Conservation (phyloP, 2,888 invertebrate genomes). For the Xestia c-nigrum region DNA sequence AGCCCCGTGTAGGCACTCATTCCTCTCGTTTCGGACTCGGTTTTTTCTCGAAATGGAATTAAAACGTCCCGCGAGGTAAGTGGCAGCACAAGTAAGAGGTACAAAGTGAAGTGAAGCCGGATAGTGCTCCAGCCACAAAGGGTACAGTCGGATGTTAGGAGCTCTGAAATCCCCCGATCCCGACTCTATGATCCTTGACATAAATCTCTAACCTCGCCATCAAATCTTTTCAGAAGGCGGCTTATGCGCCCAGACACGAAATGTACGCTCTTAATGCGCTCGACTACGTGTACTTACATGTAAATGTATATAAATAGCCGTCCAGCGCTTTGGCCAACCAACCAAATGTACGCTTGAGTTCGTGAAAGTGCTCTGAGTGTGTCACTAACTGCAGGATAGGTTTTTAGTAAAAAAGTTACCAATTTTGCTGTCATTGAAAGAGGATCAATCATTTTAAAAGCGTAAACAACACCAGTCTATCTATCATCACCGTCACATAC, state of each 20-base stretch:
- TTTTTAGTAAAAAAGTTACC: conserved; percentile 7
- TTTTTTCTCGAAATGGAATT: conserved; percentile 87
- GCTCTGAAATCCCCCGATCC: conserved; percentile 89
- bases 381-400: conserved; percentile 16
- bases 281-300: conserved; percentile 76
- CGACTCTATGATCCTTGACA: conserved; percentile 90
- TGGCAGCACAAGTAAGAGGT: conserved; percentile 86
- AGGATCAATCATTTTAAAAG: conserved; percentile 26
- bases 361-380: conserved; percentile 11
- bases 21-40: conserved; percentile 70
- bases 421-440: neutral
- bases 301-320: conserved; percentile 61
- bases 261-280: conserved; percentile 86
- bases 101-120: conserved; percentile 89
- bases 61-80: conserved; percentile 88
- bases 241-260: conserved; percentile 87
- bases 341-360: conserved; percentile 33
- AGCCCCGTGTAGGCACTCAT: conserved; percentile 64
- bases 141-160: conserved; percentile 88
- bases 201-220: conserved; percentile 90
- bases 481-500: neutral
- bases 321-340: conserved; percentile 41
- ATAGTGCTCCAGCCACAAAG: conserved; percentile 90
- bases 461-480: neutral
- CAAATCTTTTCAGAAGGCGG: conserved; percentile 89